Evolutionary conservation across 2,113 vertebrate genomes (phyloP).

Genomic region (Serinus canaria): DNA sequence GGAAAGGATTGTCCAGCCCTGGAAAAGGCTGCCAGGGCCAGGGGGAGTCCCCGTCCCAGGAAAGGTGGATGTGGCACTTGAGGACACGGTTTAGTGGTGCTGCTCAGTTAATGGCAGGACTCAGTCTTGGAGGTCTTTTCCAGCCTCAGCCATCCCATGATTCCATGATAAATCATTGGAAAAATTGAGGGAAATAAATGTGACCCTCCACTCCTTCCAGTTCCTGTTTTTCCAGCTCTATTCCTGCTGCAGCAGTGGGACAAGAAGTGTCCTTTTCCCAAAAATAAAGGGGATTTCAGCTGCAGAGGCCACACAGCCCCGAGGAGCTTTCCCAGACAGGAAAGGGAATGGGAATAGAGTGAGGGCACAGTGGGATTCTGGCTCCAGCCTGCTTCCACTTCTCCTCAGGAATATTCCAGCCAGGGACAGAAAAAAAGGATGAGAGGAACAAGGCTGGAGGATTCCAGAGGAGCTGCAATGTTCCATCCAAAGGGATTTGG

Average conservation of each 20-base stretch:
- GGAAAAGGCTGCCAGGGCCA: neutral
- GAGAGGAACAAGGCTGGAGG: neutral
- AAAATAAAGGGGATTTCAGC: neutral
- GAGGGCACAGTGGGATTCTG: neutral
- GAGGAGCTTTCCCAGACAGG: neutral
- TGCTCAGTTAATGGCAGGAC: neutral
- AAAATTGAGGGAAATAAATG: neutral
- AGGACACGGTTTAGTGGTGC: fast-evolving
- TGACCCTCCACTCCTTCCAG: neutral
- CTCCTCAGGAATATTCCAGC: neutral
- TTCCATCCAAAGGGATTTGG: neutral
- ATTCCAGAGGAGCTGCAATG: neutral
- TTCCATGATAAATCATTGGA: neutral
- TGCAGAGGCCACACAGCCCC: neutral
- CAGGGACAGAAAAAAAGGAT: neutral
- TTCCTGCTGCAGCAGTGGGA: neutral
- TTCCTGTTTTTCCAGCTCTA: neutral
- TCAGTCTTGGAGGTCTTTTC: neutral
- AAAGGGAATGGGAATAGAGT: neutral
- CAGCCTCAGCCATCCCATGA: neutral
- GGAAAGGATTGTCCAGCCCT: neutral
- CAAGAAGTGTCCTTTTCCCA: neutral
- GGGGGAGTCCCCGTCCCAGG: neutral
- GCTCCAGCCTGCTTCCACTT: neutral
- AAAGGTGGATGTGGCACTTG: neutral